These are phyloP conservation scores for Tryphoninae sp. DNA, from an alignment of 2,888 invertebrate genomes.

Conservation along the genomic window DNA sequence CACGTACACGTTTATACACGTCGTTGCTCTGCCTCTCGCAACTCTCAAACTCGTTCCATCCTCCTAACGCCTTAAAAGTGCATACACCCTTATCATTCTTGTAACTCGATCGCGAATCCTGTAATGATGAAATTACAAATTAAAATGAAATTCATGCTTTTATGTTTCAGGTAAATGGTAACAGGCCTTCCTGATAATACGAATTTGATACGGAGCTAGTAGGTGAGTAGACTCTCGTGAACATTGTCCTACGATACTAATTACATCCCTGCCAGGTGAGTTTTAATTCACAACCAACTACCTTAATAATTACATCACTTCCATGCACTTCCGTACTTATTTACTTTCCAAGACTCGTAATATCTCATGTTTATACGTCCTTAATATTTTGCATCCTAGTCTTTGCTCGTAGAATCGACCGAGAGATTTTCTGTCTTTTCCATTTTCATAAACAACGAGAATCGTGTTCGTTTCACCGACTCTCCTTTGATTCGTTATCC, in stretches of 20 bases:
- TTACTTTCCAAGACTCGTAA: background rate
- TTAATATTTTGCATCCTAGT: background rate
- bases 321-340: background rate
- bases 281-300: background rate
- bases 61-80: slow-evolving; percentile 32
- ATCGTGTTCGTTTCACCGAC: background rate
- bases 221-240: slow-evolving; percentile 46
- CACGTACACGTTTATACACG: slow-evolving; percentile 48
- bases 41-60: slow-evolving; percentile 35
- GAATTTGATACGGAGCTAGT: slow-evolving; percentile 34
- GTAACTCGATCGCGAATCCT: background rate
- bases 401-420: background rate
- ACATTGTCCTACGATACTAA: background rate
- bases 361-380: background rate
- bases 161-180: slow-evolving; percentile 73
- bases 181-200: slow-evolving; percentile 54
- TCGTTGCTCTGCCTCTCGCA: slow-evolving; percentile 59
- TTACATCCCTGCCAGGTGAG: background rate
- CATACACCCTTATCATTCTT: slow-evolving; percentile 11
- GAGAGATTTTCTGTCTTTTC: background rate
- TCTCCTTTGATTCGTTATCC: background rate
- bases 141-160: slow-evolving; percentile 29
- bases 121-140: background rate
- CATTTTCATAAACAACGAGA: background rate
- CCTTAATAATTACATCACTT: background rate